Base-by-base conservation (phyloP, 1,140 invertebrate species). In the Euwallacea similis region DNA sequence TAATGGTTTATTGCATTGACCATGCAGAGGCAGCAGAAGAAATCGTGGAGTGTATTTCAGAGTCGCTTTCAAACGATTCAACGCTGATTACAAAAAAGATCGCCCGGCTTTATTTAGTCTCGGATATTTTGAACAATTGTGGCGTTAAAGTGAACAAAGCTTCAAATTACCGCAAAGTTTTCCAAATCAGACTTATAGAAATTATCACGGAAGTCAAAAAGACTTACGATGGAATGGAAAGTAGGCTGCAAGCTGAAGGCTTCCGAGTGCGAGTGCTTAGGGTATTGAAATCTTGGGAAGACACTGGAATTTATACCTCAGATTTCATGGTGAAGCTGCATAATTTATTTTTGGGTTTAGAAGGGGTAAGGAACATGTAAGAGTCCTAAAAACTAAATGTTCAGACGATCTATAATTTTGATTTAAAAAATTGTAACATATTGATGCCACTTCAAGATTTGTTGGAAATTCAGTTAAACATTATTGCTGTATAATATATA, bases 1-100 rank as follows among this genome's bases (percentile, higher is more conserved):
- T 91, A 0, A 99, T 99, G 98, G 91, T 98, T 21, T 99, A 97
- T 87, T 99, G 97, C 83, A 93, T 99, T 67, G 97, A 99, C 80
- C 97, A 99, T 84, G 95, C 96, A 16, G 97, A 98, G 83, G 94
- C 96, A 58, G 94, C 94, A 15, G 93, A 97, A 79, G 97, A 99
- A 85, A 95, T 99, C 67, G 92, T 95, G 58, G 93, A 96, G 73
- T 97, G 94, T 80, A 90, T 99, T 69, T 85, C 87, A 7, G 93
- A 96, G 79, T 91, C 93, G 0, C 82, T 98, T 50, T 89, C 89
- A 9, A 94, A 93, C 78, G 79, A 88, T 42, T 86, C 88, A 77
- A 98, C 96, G 8, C 87, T 90, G 59, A 87, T 95, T 2, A 89
- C 90, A 47, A 96, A 96, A 83, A 98, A 97, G 87, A 92, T 98